Evolutionary conservation across 2,113 vertebrate species (phyloP), one percentile per base, ranked within the genome.

Genomic region (Telmatochromis brichardi): DNA sequence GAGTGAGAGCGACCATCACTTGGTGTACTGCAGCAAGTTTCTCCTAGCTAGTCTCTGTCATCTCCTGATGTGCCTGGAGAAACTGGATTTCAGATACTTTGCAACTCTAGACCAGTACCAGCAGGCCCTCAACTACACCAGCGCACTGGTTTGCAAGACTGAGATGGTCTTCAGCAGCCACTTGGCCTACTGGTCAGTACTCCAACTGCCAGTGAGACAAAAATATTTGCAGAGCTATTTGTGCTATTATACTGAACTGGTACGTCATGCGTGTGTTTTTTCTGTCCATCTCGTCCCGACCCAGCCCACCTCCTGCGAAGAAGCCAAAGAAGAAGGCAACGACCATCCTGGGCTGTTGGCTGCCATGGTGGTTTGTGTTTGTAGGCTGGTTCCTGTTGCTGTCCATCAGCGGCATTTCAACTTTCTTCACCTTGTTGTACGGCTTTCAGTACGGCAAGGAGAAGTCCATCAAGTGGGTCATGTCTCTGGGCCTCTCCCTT

Each of bases 341-440:
- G 0, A 19, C 50, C 5, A 76, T 78, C 14, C 45, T 78, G 1
- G 54, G 92, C 23, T 96, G 92, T 84, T 94, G 93, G 89, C 96
- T 97, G 53, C 97, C 97, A 78, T 97, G 96, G 97, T 97, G 97
- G 97, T 97, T 94, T 60, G 94, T 97, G 53, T 96, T 97, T 50
- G 23, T 97, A 26, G 97, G 96, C 31, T 97, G 97, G 97, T 91
- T 95, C 89, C 90, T 97, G 71, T 88, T 97, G 85, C 45, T 97
- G 14, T 89, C 93, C 88, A 97, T 97, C 90, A 97, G 97, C 4
- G 95, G 88, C 4, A 40, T 97, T 40, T 97, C 96, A 17, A 97
- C 97, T 37, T 97, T 92, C 93, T 97, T 97, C 88, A 97, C 97
- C 21, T 93, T 97, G 89, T 35, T 97, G 68, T 97, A 97, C 0